Percentiles rank a stretch among this genome's conserved stretches.
These are phyloP conservation scores for Poeciliopsis turneri DNA, from an alignment of 2,797 vertebrate genomes.

Conservation along the genomic window DNA sequence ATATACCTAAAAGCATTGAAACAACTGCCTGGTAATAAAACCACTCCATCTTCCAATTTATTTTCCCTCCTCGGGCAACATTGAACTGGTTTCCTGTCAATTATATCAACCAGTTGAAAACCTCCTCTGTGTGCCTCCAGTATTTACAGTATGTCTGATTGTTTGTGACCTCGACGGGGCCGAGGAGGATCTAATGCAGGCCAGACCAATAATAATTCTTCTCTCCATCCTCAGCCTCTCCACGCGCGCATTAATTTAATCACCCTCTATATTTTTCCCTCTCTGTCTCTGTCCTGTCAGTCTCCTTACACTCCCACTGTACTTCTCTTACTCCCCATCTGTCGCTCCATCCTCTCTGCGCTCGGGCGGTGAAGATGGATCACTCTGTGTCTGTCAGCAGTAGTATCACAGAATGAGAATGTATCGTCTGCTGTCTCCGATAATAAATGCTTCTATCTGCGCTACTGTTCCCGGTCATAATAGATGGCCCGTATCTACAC, in stretches of 20 bases:
- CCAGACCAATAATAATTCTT: slow-evolving; percentile 51
- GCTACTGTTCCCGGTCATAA: slow-evolving; percentile 78
- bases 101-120: slow-evolving; percentile 46
- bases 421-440: slow-evolving; percentile 80
- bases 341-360: slow-evolving; percentile 52
- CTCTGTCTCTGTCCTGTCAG: slow-evolving; percentile 26
- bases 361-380: slow-evolving; percentile 75
- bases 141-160: slow-evolving; percentile 27
- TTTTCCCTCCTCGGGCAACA: slow-evolving; percentile 54
- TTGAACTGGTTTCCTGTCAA: slow-evolving; percentile 43
- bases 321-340: slow-evolving; percentile 64
- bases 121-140: slow-evolving; percentile 3
- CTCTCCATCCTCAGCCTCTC: slow-evolving; percentile 29
- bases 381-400: slow-evolving; percentile 78
- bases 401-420: slow-evolving; percentile 82
- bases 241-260: slow-evolving; percentile 32
- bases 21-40: slow-evolving; percentile 51
- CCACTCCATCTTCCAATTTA: slow-evolving; percentile 42
- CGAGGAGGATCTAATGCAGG: slow-evolving; percentile 51
- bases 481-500: slow-evolving; percentile 79
- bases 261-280: slow-evolving; percentile 21
- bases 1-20: slow-evolving; percentile 58
- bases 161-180: slow-evolving; percentile 39
- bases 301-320: slow-evolving; percentile 39
- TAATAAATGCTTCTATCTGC: slow-evolving; percentile 80